phyloP scores from a whole-genome alignment of 2,888 invertebrate species.

The Rhingia campestris region DNA sequence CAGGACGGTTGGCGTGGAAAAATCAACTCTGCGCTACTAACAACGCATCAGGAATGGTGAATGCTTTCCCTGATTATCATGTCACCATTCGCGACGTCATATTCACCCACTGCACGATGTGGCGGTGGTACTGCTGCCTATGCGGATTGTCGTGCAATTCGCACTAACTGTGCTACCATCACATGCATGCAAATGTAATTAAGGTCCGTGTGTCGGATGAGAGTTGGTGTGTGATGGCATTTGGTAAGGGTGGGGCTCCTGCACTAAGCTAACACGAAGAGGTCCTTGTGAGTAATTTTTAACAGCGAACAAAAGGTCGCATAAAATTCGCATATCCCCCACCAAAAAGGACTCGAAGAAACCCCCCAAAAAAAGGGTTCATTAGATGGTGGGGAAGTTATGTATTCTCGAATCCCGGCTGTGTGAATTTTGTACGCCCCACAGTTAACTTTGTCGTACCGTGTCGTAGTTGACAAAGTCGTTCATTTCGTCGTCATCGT shows the following conservation, averaged over 20 bases:
- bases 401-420: slow-evolving; percentile 49
- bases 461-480: slow-evolving; percentile 64
- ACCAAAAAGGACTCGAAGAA: slow-evolving; percentile 10
- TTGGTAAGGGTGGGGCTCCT: neutral
- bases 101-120: slow-evolving; percentile 11
- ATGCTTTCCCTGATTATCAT: slow-evolving; percentile 74
- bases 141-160: slow-evolving; percentile 61
- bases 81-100: slow-evolving; percentile 62
- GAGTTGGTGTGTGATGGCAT: neutral
- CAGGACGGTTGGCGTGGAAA: slow-evolving; percentile 47
- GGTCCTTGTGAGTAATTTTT: slow-evolving; percentile 64
- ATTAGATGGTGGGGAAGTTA: neutral
- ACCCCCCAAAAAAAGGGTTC: neutral
- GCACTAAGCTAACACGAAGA: slow-evolving; percentile 23
- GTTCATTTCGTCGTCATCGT: slow-evolving; percentile 35
- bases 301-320: slow-evolving; percentile 58
- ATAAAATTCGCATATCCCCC: slow-evolving; percentile 52
- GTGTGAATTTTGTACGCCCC: slow-evolving; percentile 55
- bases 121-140: neutral
- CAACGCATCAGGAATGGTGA: slow-evolving; percentile 69
- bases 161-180: slow-evolving; percentile 70
- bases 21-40: slow-evolving; percentile 65
- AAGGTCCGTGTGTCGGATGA: slow-evolving; percentile 36
- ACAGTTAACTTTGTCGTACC: slow-evolving; percentile 61
- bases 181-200: slow-evolving; percentile 74